A percentile compares a stretch with the other conserved stretches of the same genome.
phyloP scores from a whole-genome alignment of 2,888 invertebrate species.

The Eupelmus urozonus region DNA sequence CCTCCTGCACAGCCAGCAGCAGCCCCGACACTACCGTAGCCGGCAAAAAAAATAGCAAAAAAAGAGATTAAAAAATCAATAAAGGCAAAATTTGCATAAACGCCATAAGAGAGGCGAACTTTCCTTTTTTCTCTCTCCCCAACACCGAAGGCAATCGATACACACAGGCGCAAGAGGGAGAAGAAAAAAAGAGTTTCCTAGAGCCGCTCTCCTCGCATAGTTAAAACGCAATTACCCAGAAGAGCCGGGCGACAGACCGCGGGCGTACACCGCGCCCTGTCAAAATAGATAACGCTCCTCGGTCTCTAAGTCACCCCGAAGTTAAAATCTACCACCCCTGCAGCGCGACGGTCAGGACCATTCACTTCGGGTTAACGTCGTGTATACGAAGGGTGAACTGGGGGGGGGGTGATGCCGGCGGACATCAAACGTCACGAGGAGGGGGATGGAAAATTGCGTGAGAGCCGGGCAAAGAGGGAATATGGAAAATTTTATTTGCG shows the following conservation, averaged over 20 bases:
- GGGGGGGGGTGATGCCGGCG: conserved; percentile 8
- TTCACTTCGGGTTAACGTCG: conserved; percentile 74
- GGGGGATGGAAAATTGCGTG: conserved; percentile 47
- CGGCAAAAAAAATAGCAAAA: background rate
- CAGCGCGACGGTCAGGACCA: conserved; percentile 65
- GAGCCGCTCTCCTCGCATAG: conserved; percentile 60
- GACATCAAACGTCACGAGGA: conserved; percentile 44
- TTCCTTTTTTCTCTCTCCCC: conserved; percentile 10
- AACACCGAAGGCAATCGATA: conserved; percentile 40
- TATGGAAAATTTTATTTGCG: conserved; percentile 35
- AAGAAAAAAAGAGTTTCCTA: conserved; percentile 49
- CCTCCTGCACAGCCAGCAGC: too few relatives aligned
- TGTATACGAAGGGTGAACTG: conserved; percentile 64
- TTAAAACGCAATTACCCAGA: conserved; percentile 73
- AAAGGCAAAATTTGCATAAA: conserved; percentile 55
- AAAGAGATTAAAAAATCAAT: conserved; percentile 42
- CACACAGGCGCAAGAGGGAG: background rate
- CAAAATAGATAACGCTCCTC: conserved; percentile 76
- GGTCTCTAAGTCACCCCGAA: conserved; percentile 74
- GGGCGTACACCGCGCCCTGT: conserved; percentile 74
- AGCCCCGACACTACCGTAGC: too few relatives aligned
- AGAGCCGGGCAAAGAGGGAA: background rate
- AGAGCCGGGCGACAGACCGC: conserved; percentile 70
- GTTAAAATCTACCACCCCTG: conserved; percentile 73
- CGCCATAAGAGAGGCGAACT: conserved; percentile 36